Evolutionary conservation across 37 sponge, comb jelly and placozoan genomes (phyloP), one percentile per base, ranked within the genome.

Genomic region (Geodia barretti): DNA sequence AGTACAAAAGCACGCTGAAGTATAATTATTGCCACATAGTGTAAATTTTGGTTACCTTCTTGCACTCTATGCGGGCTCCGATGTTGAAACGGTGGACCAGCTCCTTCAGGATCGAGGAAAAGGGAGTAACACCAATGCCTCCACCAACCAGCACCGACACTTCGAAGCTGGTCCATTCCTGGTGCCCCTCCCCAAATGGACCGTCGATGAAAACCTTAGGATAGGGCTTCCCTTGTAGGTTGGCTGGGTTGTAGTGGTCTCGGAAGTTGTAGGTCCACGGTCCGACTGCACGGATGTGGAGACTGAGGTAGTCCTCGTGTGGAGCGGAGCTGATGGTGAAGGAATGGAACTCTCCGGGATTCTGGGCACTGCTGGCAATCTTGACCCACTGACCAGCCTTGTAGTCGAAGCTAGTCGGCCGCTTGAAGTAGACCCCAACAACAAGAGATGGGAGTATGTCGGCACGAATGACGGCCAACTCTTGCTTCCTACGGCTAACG

Each of bases 21-120:
- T n/a, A n/a, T n/a, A n/a, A n/a, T n/a, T n/a, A n/a, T n/a, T n/a
- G n/a, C 14, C 39, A 20, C 28, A 11, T n/a, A 20, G n/a, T 26
- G 7, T 38, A 72, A n/a, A n/a, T n/a, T n/a, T n/a, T n/a, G n/a
- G n/a, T 73, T 34, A 94, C 96, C 90, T 89, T 96, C 78, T 89
- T 95, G 90, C 94, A 90, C 62, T 89, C 80, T 60, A 92, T 41
- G 32, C 92, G 80, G 33, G 92, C 85, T 64, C 92, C 89, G 72
- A 90, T 89, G 84, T 84, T 93, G 84, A 86, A 87, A 40, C 94
- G 76, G 77, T 95, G 89, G 28, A 95, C 95, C 28, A 98, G 75
- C 64, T 98, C 98, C 83, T 98, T 98, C 64, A 98, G 76, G 80
- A 98, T 98, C 74, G 98, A 98, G n/a, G 98, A 95, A 84, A 98